phyloP scores from a whole-genome alignment of 1,140 invertebrate genomes.

The Drosophila santomea region DNA sequence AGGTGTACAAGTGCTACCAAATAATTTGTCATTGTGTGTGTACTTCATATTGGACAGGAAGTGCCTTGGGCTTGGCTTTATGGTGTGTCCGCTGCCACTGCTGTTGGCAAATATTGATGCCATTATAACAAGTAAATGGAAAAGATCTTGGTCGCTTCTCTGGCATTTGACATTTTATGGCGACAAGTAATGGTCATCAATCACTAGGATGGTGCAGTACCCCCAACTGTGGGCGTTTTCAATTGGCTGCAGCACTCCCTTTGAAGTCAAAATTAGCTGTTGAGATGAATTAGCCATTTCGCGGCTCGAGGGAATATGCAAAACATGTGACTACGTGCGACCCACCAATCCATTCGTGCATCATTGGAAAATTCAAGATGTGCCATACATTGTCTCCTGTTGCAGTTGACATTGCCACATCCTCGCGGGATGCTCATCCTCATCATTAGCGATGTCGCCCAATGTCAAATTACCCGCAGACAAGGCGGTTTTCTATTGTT shows the following conservation, averaged over 20 bases:
- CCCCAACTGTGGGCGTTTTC: constrained; percentile 30
- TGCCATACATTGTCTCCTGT: constrained; percentile 1
- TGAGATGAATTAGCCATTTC: constrained; percentile 1
- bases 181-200: constrained; percentile 31
- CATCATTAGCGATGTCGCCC: constrained; percentile 27
- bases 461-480: constrained; percentile 71
- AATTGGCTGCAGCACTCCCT: constrained; percentile 46
- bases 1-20: constrained; percentile 1
- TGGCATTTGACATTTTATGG: constrained; percentile 22
- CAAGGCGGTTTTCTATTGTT: constrained; percentile 64
- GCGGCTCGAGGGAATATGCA: constrained; percentile 27
- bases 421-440: neutral
- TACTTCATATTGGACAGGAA: constrained; percentile 43
- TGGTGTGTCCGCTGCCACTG: constrained; percentile 16
- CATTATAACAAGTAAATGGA: constrained; percentile 68
- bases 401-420: constrained; percentile 16
- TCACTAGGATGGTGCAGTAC: constrained; percentile 6
- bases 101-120: constrained; percentile 71
- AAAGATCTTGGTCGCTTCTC: constrained; percentile 39
- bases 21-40: constrained; percentile 15
- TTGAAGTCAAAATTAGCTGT: constrained; percentile 60
- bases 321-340: constrained; percentile 63
- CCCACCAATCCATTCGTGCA: constrained; percentile 63
- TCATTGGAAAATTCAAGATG: constrained; percentile 31
- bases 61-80: constrained; percentile 35